Base-by-base conservation (phyloP, 2,888 invertebrate genomes). In the Limnephilus rhombicus region DNA sequence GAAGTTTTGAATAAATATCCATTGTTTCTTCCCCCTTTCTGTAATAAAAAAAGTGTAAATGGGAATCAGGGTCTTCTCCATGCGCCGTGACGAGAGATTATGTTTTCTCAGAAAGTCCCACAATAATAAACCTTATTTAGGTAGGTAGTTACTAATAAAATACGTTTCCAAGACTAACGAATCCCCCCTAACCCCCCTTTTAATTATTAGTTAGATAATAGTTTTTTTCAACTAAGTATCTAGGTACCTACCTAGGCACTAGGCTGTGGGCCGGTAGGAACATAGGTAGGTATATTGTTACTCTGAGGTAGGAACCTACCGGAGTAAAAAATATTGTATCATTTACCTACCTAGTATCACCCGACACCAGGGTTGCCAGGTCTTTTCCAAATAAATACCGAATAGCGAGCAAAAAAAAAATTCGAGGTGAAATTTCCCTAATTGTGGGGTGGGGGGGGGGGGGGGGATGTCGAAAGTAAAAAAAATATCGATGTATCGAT, bases 11-110 rank as follows among this genome's bases (percentile, higher is more conserved):
- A 24, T 68, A 68, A 68, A 68, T n/a, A 9, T 18, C 68, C 68
- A 68, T 41, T 83, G 83, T 83, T 34, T 41, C 24, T n/a, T 37
- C 37, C 83, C 83, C 83, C 83, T 34, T 41, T 34, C 15, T 83
- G 83, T 83, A 41, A 83, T 41, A 3, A 68, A 68, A 68, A 68
- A 68, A 68, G 24, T 83, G 24, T 68, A 7, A 15, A 41, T 83
- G 83, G 37, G 83, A 83, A 83, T 83, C 37, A 34, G 83, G 37
- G 83, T 37, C 83, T 34, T 41, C 37, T 83, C 37, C 83, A 83
- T 18, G 37, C 31, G 11, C 83, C 37, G 83, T 83, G 83, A 83
- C 83, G 18, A 83, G 11, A 24, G 5, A 68, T 68, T 68, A 68
- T 68, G 31, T 24, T 68, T 68, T 68, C 68, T 68, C 68, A 68